Evolutionary conservation across 2,113 vertebrate genomes (phyloP), one percentile per base, ranked within the genome.

Genomic region (Laticauda colubrina): DNA sequence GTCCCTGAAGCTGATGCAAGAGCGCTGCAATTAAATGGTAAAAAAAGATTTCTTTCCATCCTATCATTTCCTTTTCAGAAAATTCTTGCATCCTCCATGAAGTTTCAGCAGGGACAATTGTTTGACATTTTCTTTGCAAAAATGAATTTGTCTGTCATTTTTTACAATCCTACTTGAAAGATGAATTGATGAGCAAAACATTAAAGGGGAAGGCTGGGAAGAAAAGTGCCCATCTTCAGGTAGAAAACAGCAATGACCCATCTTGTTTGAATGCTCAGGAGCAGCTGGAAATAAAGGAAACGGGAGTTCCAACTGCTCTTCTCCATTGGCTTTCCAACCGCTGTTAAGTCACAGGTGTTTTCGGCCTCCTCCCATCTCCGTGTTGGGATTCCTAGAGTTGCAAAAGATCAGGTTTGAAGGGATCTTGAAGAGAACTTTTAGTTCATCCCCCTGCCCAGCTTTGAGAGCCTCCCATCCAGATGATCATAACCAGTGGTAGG

Each of bases 1-100:
- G 29, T 89, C 48, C 91, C 87, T 89, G 85, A 94, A 89, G 34
- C 20, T 89, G 92, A 89, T 61, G 55, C 89, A 53, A 64, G 45
- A 81, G 91, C 93, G 95, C 91, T 90, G 6, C 18, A 89, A 92
- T 94, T 95, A 91, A 95, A 93, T 39, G 7, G 91, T 88, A 69
- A 91, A 93, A 91, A 94, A 96, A 64, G 0, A 56, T 91, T 94
- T 94, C 55, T 93, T 96, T 93, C 94, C 91, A 15, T 87, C 88
- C 85, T 56, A 91, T 85, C 93, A 51, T 53, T 53, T 54, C 94
- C 93, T 34, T 88, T 43, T 29, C 26, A 88, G 56, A 81, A 24
- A 18, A 18, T 88, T 90, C 90, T 81, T 21, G 55, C 85, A 91
- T 85, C 88, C 92, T 53, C 89, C 6, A 2, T 90, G 61, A 54